Evolutionary conservation across 2,888 invertebrate genomes (phyloP), one percentile per base, ranked within the genome.

Genomic region (Caenorhabditis doughertyi): DNA sequence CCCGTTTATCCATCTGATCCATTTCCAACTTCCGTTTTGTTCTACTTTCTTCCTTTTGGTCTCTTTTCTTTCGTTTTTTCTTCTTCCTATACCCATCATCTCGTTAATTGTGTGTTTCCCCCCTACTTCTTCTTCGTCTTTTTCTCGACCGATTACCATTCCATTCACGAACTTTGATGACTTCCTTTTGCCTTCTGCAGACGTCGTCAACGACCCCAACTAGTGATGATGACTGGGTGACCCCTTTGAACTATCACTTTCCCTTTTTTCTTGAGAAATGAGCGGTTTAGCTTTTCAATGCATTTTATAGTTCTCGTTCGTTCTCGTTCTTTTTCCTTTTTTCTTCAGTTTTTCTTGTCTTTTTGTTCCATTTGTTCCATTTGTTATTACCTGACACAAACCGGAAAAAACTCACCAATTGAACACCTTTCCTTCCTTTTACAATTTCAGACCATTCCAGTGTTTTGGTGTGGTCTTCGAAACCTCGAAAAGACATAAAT

Each of bases 81-180:
- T 39, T 55, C n/a, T 32, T 44, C 60, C 13, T 13, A 42, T 11
- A 62, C 62, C 64, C 56, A 70, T 68, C 68, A 70, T 58, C 71
- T 64, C 32, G 64, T 64, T 64, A 64, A 64, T 64, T 64, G 64
- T 64, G 47, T 47, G 44, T 64, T 47, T 47, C 47, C 47, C 18
- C 18, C 44, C 18, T 18, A n/a, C 18, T 11, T 39, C 11, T 9
- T 39, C 27, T 62, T 21, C 53, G 25, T 53, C 47, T 25, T 39
- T 29, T 44, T 53, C 44, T 53, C 68, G 29, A 56, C 60, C 60
- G 60, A 56, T 74, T 74, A 56, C 56, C 74, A 74, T 74, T 74
- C 65, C 47, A 47, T 65, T 74, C 74, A 74, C 74, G 74, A 74
- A 74, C 74, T 74, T 74, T 74, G 74, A 74, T 67, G 74, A 74